Conservation (phyloP, 2,113 vertebrate genomes). For the Grus americana region DNA sequence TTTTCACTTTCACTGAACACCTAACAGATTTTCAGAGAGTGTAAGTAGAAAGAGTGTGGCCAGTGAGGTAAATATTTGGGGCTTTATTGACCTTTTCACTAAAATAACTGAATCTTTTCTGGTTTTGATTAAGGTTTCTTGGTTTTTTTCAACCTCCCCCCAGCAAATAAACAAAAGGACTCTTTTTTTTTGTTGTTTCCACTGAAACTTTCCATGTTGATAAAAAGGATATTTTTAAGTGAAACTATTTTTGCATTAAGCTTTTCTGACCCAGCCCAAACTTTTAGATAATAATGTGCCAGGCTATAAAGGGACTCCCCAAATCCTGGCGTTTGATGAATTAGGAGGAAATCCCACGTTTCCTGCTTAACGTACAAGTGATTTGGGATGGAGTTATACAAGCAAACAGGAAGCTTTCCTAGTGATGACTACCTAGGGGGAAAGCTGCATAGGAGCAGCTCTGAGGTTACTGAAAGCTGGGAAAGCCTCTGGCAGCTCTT, state of each 20-base stretch:
- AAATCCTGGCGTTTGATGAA: background rate
- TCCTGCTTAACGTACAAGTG: background rate
- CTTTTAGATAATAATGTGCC: background rate
- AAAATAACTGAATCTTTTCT: background rate
- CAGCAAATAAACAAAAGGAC: background rate
- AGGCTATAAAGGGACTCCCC: background rate
- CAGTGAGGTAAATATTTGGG: background rate
- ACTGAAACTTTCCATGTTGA: background rate
- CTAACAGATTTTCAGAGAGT: background rate
- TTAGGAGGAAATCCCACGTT: slow-evolving; percentile 14
- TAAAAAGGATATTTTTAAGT: background rate
- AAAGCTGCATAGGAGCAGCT: background rate
- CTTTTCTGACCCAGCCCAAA: background rate
- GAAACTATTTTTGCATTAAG: background rate
- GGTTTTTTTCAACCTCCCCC: background rate
- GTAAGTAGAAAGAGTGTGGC: background rate
- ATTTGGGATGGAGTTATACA: background rate
- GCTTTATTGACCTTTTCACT: background rate
- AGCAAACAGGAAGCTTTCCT: slow-evolving; percentile 23
- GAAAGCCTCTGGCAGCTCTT: background rate
- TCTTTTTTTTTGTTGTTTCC: background rate
- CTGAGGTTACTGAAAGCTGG: background rate
- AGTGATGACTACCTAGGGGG: background rate
- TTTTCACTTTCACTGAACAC: background rate
- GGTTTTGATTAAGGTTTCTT: background rate